phyloP scores from a whole-genome alignment of 2,888 invertebrate genomes.

The Cenopis cana region DNA sequence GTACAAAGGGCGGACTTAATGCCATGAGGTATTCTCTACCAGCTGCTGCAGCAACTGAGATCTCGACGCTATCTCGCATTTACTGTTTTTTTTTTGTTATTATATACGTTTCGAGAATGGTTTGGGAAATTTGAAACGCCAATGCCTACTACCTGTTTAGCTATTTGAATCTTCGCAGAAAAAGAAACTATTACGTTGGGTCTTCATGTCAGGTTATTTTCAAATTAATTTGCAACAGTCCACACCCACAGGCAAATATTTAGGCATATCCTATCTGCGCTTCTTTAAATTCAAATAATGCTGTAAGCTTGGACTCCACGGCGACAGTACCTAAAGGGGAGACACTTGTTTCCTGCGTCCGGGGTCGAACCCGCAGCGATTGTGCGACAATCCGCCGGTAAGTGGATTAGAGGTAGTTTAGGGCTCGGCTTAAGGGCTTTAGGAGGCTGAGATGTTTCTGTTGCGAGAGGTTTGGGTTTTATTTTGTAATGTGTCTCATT shows the following conservation, averaged over 20 bases:
- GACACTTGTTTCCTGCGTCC: constrained; percentile 4
- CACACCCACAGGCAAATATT: background rate
- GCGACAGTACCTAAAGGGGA: constrained; percentile 4
- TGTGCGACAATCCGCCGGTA: constrained; percentile 31
- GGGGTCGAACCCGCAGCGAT: constrained; percentile 11
- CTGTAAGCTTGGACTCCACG: background rate
- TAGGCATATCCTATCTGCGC: background rate
- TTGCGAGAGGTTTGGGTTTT: background rate
- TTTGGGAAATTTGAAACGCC: background rate
- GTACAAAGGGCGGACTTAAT: too few relatives aligned
- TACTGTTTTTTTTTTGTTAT: too few relatives aligned
- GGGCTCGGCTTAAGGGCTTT: constrained; percentile 12
- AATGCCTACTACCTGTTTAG: background rate
- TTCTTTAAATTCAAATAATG: background rate
- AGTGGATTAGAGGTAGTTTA: constrained; percentile 29
- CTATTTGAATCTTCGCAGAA: background rate
- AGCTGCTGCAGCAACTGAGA: too few relatives aligned
- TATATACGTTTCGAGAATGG: background rate
- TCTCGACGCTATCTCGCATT: too few relatives aligned
- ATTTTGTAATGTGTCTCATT: background rate
- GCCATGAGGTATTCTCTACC: too few relatives aligned
- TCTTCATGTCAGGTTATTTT: background rate
- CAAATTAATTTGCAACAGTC: background rate
- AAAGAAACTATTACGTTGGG: background rate
- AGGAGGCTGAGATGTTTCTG: constrained; percentile 6